These are phyloP conservation scores for Cheilosia grossa DNA, from an alignment of 2,888 invertebrate genomes.

Conservation along the genomic window DNA sequence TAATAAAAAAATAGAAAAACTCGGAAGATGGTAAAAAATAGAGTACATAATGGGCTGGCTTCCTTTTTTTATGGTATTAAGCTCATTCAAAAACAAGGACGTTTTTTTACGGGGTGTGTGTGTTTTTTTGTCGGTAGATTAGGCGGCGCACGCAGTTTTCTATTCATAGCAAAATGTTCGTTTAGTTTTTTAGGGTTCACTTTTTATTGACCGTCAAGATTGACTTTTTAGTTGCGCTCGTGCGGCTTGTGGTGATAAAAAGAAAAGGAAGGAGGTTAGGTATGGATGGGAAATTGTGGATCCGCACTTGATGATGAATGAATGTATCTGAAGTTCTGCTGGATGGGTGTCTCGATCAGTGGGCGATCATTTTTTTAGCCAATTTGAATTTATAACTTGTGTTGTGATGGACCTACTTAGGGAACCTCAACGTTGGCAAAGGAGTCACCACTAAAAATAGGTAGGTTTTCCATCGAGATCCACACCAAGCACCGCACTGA, in stretches of 20 bases:
- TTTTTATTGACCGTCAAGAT: constrained; percentile 40
- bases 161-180: constrained; percentile 30
- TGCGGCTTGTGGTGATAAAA: constrained; percentile 26
- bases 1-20: constrained; percentile 29
- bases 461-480: no score
- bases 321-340: no score
- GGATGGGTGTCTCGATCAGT: no score
- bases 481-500: no score
- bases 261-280: constrained; percentile 11
- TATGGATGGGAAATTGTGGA: neutral
- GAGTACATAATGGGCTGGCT: constrained; percentile 22
- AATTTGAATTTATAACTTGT: no score
- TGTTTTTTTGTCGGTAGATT: constrained; percentile 28
- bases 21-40: constrained; percentile 14
- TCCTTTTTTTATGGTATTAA: constrained; percentile 46
- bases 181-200: constrained; percentile 20
- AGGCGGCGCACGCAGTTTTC: constrained; percentile 50
- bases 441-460: no score
- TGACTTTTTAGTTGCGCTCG: constrained; percentile 49
- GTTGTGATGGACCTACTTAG: no score
- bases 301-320: neutral
- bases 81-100: constrained; percentile 50
- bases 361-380: no score
- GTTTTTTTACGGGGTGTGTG: constrained; percentile 8
- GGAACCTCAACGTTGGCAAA: no score